phyloP scores from a whole-genome alignment of 2,113 vertebrate species.

The Fulica atra region DNA sequence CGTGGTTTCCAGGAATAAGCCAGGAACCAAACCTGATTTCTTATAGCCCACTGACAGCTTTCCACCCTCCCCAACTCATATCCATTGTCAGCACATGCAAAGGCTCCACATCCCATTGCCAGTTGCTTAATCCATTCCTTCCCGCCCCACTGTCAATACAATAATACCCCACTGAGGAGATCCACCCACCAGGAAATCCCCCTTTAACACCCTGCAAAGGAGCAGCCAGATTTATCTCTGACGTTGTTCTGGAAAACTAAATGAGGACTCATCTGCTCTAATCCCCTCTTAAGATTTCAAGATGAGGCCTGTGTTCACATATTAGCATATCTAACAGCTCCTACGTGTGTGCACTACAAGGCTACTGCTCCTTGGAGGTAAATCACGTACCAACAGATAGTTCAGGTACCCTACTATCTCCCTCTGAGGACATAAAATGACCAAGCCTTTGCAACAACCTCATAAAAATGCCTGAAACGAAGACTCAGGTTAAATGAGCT shows the following conservation, averaged over 20 bases:
- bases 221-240: constrained; percentile 50
- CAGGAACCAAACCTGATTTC: not conserved
- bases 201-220: constrained; percentile 47
- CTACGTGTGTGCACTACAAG: not conserved
- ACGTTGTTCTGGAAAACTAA: not conserved
- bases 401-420: not conserved
- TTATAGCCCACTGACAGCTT: not conserved
- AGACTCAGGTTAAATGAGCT: not conserved
- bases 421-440: not conserved
- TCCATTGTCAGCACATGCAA: not conserved
- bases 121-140: constrained; percentile 49
- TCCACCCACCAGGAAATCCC: constrained; percentile 54
- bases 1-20: not conserved
- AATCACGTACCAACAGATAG: not conserved
- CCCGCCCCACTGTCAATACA: not conserved
- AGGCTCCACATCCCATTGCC: not conserved
- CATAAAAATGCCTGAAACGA: not conserved
- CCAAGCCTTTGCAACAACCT: not conserved
- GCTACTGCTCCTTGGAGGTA: not conserved
- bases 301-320: not conserved
- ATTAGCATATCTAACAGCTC: constrained; percentile 43
- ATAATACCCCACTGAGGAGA: constrained; percentile 46
- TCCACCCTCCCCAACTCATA: not conserved
- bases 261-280: constrained; percentile 55
- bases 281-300: constrained; percentile 30